Percentiles rank a stretch among this genome's conserved stretches.
Conservation (phyloP, 2,888 invertebrate species). For the Hirudinaria manillensis region DNA sequence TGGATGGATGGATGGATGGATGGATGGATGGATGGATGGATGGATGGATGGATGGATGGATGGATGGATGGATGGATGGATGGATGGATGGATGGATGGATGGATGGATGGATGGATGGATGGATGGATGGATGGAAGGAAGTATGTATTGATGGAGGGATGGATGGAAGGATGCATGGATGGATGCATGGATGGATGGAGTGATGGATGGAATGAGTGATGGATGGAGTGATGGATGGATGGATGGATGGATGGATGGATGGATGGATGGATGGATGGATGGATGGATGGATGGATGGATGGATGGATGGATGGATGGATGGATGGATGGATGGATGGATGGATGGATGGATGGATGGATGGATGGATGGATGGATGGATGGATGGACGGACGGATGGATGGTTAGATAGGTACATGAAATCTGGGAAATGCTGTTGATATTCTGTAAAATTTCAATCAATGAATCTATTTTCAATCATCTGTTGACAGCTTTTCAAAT, state of each 20-base stretch:
- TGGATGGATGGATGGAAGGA: too few species aligned
- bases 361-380: slow-evolving; percentile 24
- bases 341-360: slow-evolving; percentile 24
- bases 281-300: slow-evolving; percentile 24
- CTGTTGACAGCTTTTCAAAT: too few species aligned
- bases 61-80: slow-evolving; percentile 6
- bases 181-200: slow-evolving; percentile 23
- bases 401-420: neutral
- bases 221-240: slow-evolving; percentile 21
- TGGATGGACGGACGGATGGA: too few species aligned
- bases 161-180: slow-evolving; percentile 9
- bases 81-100: slow-evolving; percentile 10
- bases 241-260: slow-evolving; percentile 24
- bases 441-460: too few species aligned
- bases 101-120: too few species aligned
- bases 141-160: too few species aligned
- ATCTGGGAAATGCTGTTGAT: neutral
- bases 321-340: slow-evolving; percentile 24
- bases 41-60: neutral
- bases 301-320: slow-evolving; percentile 24
- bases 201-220: slow-evolving; percentile 10
- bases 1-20: slow-evolving; percentile 7
- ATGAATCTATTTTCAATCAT: too few species aligned
- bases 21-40: slow-evolving; percentile 2
- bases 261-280: slow-evolving; percentile 24